Base-by-base conservation (phyloP, 2,888 invertebrate species). In the Chymomyza caudatula region DNA sequence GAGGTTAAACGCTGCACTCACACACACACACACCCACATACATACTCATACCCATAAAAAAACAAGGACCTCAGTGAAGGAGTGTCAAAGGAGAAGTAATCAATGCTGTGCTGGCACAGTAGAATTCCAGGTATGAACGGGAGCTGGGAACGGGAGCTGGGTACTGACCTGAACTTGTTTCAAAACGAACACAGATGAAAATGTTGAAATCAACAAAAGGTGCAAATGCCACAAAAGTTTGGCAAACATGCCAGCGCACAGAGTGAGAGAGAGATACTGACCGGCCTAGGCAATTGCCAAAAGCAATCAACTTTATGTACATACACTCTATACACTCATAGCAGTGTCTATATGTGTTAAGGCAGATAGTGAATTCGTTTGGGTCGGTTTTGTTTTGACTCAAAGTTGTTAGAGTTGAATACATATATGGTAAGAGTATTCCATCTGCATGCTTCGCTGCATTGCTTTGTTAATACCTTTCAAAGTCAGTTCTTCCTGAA, bases 221-320 rank as follows among this genome's bases (percentile, higher is more conserved):
- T 62, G 61, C 51, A 44, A 66, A 58, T 61, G 15, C 49, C 49
- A 54, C 6, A 25, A 71, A 70, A 57, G n/a, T 22, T 63, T 49
- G 52, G 17, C 22, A 51, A 71, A 13, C n/a, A 17, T 25, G 17
- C 5, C 15, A 15, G 4, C 47, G n/a, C 47, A 11, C 11, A 37
- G 29, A 37, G 37, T 37, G 29, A 37, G 29, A 37, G 37, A 19
- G 8, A 44, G 17, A 47, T n/a, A n/a, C n/a, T n/a, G 29, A 53
- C 43, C 3, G 59, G 15, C 57, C 53, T 54, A 43, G 42, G 19
- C 55, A 56, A 53, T 13, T 23, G 6, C 37, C 19, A 67, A 61
- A 29, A 47, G 22, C 66, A 57, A 53, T 23, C 29, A 51, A 70
- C 43, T 57, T 11, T 37, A 19, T 8, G 19, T 8, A 37, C 11